A percentile compares a stretch with the other conserved stretches of the same genome.
Conservation (phyloP, 30 jellyfish, hydroid and myxozoan species). For the Chrysaora quinquecirrha region DNA sequence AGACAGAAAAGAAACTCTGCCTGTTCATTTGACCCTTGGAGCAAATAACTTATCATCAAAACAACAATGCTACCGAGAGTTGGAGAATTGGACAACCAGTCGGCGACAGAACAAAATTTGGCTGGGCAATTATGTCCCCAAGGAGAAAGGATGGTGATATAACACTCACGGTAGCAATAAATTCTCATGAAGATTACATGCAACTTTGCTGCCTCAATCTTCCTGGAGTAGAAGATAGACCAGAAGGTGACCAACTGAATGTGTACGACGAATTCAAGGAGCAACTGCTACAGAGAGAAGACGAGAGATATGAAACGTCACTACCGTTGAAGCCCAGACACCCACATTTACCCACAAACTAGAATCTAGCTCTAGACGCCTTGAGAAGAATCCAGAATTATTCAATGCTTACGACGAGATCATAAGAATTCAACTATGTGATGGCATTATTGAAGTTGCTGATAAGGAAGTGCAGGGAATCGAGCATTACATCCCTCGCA, state of each 20-base stretch:
- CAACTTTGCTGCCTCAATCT: background rate
- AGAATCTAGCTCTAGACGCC: slow-evolving; percentile 16
- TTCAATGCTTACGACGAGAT: slow-evolving; percentile 23
- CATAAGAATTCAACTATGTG: slow-evolving; percentile 10
- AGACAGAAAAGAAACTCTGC: slow-evolving; percentile 36
- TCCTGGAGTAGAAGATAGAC: slow-evolving; percentile 14
- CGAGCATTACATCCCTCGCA: background rate
- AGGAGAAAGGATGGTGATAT: background rate
- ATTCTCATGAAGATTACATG: background rate
- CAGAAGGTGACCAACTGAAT: background rate
- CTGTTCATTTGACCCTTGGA: slow-evolving; percentile 19
- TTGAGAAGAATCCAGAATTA: slow-evolving; percentile 16
- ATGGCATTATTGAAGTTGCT: slow-evolving; percentile 12
- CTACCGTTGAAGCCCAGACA: background rate
- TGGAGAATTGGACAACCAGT: slow-evolving; percentile 24
- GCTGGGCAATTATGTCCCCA: slow-evolving; percentile 5
- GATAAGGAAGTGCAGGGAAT: slow-evolving; percentile 4
- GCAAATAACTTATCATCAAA: slow-evolving; percentile 17
- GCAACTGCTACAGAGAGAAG: background rate
- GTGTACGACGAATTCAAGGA: background rate
- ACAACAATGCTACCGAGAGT: slow-evolving; percentile 33
- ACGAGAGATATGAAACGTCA: background rate
- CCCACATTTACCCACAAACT: background rate
- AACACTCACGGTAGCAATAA: background rate
- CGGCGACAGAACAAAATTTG: slow-evolving; percentile 22